phyloP scores from a whole-genome alignment of 2,888 invertebrate species.

The Coenonympha arcania region DNA sequence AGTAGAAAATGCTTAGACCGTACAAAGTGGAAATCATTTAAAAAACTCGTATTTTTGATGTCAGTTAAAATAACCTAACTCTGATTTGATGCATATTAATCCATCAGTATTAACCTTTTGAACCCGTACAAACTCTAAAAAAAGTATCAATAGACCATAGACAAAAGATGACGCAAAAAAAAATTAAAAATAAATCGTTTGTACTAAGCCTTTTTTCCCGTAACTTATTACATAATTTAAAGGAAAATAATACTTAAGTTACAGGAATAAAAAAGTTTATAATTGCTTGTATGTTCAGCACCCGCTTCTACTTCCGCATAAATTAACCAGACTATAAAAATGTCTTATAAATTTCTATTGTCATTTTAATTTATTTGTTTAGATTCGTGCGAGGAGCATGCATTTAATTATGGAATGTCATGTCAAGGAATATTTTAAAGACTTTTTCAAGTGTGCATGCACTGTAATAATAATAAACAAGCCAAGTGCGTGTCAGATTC shows the following conservation, averaged over 20 bases:
- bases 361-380: constrained; percentile 61
- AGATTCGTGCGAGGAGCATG: constrained; percentile 42
- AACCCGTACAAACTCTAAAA: too few relatives aligned
- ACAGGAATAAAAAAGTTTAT: background rate
- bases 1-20: too few relatives aligned
- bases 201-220: background rate
- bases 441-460: too few relatives aligned
- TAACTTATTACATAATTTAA: background rate
- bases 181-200: constrained; percentile 2
- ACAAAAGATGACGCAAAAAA: constrained; percentile 14
- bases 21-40: too few relatives aligned
- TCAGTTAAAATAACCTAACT: too few relatives aligned
- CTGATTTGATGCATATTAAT: too few relatives aligned
- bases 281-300: background rate
- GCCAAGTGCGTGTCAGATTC: too few relatives aligned
- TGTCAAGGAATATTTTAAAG: too few relatives aligned
- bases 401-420: constrained; percentile 45
- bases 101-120: too few relatives aligned
- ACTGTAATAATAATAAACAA: too few relatives aligned
- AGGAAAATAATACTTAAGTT: background rate
- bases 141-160: constrained; percentile 10
- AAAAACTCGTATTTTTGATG: too few relatives aligned
- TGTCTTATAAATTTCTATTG: constrained; percentile 41
- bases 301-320: constrained; percentile 24
- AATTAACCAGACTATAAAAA: constrained; percentile 46